Base-by-base conservation (phyloP, 2,797 vertebrate genomes). In the Hemitrygon akajei region DNA sequence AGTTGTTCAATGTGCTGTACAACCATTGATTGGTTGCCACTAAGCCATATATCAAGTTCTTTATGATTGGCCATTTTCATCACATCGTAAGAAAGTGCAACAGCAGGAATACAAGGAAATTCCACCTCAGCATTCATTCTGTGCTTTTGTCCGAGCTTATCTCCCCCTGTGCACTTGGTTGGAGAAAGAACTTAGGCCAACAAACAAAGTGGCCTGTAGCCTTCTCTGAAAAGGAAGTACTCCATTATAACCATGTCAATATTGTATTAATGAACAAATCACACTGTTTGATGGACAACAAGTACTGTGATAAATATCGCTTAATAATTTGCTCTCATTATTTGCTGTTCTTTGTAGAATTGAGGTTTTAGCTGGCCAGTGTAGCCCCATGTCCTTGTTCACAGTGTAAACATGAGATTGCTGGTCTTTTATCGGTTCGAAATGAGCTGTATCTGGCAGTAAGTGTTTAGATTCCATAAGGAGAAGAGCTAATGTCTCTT, bases 41-140 rank as follows among this genome's bases (percentile, higher is more conserved):
- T 16, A 56, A 25, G 14, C 14, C 30, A 76, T 22, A 93, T 93
- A 93, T 47, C 30, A 56, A 47, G 71, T 93, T 69, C 86, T 69
- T 89, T 89, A 89, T 89, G 86, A 89, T 89, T 69, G 86, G 63
- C 22, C n/a, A 89, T 89, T 89, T 69, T 69, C 63, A 69, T 69
- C 63, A 89, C 86, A 89, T 89, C n/a, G 20, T 63, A 89, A 89
- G 63, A 89, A n/a, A 89, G 69, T 89, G 86, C 86, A 89, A 63
- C 86, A 89, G 60, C 86, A 89, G 86, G 86, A 89, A 89, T n/a
- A 89, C 86, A 89, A 69, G 86, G 63, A 89, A 89, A 69, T 89
- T 37, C 14, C 63, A 89, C 60, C 86, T 89, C 63, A 69, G 63
- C 63, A 69, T 69, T 89, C 63, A 69, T 37, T 89, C 86, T 11